Evolutionary conservation across 2,113 vertebrate genomes (phyloP), one percentile per base, ranked within the genome.

Genomic region (Andinoacara biseriatus): DNA sequence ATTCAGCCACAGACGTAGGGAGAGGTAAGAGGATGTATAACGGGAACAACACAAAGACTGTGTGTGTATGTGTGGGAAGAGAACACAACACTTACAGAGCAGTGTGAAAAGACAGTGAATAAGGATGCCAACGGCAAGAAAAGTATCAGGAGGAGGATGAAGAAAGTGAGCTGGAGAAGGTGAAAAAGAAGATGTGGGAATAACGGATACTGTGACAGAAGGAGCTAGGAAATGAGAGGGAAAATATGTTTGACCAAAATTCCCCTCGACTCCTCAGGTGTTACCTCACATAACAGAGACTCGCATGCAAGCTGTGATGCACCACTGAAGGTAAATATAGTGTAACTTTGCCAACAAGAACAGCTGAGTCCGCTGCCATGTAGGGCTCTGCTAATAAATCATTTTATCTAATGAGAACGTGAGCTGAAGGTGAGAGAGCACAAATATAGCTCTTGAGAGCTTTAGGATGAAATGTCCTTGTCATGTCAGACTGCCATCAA

Each of bases 401-500:
- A 85, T 40, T 77, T 67, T n/a, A 84, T 82, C 61, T 65, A 79
- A 76, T 18, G 10, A 76, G 46, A 76, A 61, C 43, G 69, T 80
- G 75, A 74, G 79, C 58, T 72, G 74, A 80, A 79, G 74, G 54
- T 1, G 60, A 57, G 46, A 77, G 76, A 76, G 88, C 56, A 52
- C 24, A 82, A 63, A 80, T 76, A 76, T 20, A 81, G 78, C 59
- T 81, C 62, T 74, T 9, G 58, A 81, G 82, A 74, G 85, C 59
- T 84, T 56, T 49, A 62, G 80, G 60, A 72, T 87, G 89, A 90
- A 85, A 84, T 63, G 90, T 89, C 87, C 89, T 92, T 93, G 90
- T 92, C 78, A 67, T 78, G 82, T 87, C 86, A 86, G 80, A 67
- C 76, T 52, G 60, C 84, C 43, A 46, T 69, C 22, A 46, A 86